Conservation (phyloP, 2,113 vertebrate species). For the Brienomyrus brachyistius region DNA sequence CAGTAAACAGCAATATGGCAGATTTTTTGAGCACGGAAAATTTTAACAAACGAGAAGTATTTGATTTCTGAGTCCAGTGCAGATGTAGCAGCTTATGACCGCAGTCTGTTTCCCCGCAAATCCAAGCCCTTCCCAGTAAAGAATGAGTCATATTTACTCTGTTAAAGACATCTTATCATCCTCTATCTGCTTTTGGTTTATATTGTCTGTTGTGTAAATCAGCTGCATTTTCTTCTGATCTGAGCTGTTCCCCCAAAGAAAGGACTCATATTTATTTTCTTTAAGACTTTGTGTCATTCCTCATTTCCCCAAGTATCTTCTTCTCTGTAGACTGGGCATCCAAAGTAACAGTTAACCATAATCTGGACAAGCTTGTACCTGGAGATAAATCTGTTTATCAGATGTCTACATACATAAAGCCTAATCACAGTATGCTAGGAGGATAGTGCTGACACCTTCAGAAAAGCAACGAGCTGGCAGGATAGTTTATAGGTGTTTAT, state of each 20-base stretch:
- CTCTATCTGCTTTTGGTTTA: not conserved
- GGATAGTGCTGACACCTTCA: not conserved
- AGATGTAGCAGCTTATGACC: not conserved
- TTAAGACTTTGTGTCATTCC: not conserved
- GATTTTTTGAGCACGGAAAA: not conserved
- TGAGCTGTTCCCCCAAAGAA: not conserved
- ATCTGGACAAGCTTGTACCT: slow-evolving; percentile 5
- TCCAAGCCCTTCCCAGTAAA: not conserved
- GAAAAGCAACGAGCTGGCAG: not conserved
- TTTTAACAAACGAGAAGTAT: not conserved
- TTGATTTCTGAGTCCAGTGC: not conserved
- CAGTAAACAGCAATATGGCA: not conserved
- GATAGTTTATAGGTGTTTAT: not conserved
- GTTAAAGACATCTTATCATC: not conserved
- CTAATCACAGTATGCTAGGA: not conserved
- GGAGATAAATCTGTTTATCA: not conserved
- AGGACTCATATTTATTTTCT: not conserved
- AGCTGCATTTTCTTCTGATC: not conserved
- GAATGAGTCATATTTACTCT: not conserved
- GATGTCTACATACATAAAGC: not conserved
- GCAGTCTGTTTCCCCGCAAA: not conserved
- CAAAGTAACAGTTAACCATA: not conserved
- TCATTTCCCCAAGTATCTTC: not conserved
- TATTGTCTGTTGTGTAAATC: not conserved
- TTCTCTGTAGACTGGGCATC: not conserved